Base-by-base conservation (phyloP, 2,888 invertebrate genomes). In the Polia nebulosa region DNA sequence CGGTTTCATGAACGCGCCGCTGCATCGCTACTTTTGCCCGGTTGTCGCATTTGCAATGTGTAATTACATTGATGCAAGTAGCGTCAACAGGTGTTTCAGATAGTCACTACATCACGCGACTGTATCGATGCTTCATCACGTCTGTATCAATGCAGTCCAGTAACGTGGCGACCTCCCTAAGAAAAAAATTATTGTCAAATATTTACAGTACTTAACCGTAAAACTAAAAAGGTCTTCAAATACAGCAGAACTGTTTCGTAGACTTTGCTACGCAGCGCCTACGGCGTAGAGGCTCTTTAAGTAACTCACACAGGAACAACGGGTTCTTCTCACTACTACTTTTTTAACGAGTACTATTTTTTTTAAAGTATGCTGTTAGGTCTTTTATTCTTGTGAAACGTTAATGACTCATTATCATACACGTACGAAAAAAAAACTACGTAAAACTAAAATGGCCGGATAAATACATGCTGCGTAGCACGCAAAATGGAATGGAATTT, bases 221-320 rank as follows among this genome's bases (percentile, higher is more conserved):
- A 41, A 59, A 29, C 17, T 25, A 44, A 56, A 56, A 39, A 56
- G 0, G 15, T n/a, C 56, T 67, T 25, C 11, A 20, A 22, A 13
- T n/a, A 9, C 34, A 20, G 7, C n/a, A 20, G 1, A 8, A 17
- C 13, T 36, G 62, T 53, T 47, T 44, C 55, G 65, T 64, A 64
- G 71, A 64, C 73, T 1, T 17, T 72, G 71, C 71, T 73, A 71
- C 71, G 71, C 29, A 56, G 49, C 41, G 73, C 32, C 73, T 73
- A 71, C 73, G 71, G 64, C 71, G 73, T 71, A 71, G 71, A 73
- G 71, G 55, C 34, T 44, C 71, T 55, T 29, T 32, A 29, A 20
- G 22, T 22, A 27, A 8, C 34, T 41, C 32, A n/a, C 27, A 27
- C 60, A 9, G 44, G 44, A 52, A 36, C 51, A 61, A 61, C 29